Evolutionary conservation across 2,888 invertebrate genomes (phyloP), one percentile per base, ranked within the genome.

Genomic region (Lepidonotus clava): DNA sequence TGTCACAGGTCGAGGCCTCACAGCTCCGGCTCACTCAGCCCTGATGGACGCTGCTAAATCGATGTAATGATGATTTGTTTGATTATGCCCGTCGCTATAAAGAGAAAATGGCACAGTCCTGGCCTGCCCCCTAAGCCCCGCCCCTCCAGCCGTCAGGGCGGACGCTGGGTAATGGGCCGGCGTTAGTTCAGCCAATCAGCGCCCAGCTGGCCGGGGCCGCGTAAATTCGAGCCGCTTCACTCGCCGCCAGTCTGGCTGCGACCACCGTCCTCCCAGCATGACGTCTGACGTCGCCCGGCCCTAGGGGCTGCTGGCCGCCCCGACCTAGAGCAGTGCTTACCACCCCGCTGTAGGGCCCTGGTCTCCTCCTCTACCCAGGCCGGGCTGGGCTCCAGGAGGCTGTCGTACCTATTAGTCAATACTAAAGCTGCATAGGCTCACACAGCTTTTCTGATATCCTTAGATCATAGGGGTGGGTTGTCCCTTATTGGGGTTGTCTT

Each of bases 21-120:
- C 32, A 40, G 28, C 28, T 46, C 80, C 40, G 28, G 51, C 46
- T 41, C 41, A 34, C 40, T 80, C n/a, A 41, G 41, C 5, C 80
- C 51, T 80, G 80, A 80, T 80, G 80, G 80, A 46, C 80, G 80
- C 28, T 32, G 46, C 80, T 80, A 84, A 67, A 84, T 84, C 84
- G 67, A 84, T 84, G 84, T 84, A 40, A 67, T 84, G 84, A 84
- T 66, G 84, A 67, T 51, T 84, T 66, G 84, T 84, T 84, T 84
- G 66, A 84, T 84, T 84, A 84, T 84, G 84, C 66, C 84, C n/a
- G 84, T 66, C 84, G 24, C 66, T 84, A 66, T 84, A 84, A 66
- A 41, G 84, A 67, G 67, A 41, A 84, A 83, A 83, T 83, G 83
- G 83, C 18, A 83, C 83, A 36, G 83, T 56, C 83, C 53, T 56